Evolutionary conservation across 2,113 vertebrate species (phyloP).

Genomic region (Cygnus buccinator): DNA sequence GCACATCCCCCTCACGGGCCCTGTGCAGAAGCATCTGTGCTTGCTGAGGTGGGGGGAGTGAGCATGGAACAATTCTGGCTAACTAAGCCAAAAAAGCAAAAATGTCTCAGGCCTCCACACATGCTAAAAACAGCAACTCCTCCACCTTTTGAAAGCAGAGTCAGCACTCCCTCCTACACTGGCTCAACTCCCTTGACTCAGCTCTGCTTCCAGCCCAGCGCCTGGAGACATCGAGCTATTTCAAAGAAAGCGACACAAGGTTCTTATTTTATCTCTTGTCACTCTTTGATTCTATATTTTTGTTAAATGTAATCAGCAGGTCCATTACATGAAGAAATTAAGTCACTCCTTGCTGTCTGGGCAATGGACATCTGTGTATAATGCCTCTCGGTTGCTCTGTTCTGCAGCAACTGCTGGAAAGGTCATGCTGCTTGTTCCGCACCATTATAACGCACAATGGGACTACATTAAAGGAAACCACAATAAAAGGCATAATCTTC

Average conservation of each 20-base stretch:
- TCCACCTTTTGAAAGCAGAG: not conserved
- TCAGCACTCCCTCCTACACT: not conserved
- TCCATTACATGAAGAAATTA: not conserved
- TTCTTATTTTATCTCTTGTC: constrained; percentile 11
- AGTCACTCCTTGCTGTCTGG: not conserved
- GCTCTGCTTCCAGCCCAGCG: not conserved
- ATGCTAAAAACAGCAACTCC: not conserved
- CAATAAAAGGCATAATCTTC: constrained; percentile 34
- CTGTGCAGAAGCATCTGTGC: not conserved
- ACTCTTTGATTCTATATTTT: not conserved
- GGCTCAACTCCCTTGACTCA: not conserved
- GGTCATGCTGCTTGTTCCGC: not conserved
- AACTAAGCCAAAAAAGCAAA: not conserved
- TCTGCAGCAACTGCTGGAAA: constrained; percentile 1
- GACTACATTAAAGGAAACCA: constrained; percentile 50
- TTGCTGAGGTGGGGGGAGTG: not conserved
- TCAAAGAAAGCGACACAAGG: not conserved
- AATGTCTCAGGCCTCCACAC: not conserved
- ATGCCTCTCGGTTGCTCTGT: not conserved
- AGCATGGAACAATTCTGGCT: not conserved
- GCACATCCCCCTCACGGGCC: not conserved
- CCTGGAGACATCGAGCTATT: not conserved
- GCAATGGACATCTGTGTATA: not conserved
- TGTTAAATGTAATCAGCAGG: not conserved
- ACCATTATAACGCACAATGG: not conserved